Conservation (phyloP, 2,888 invertebrate species). For the Cepaea hortensis region DNA sequence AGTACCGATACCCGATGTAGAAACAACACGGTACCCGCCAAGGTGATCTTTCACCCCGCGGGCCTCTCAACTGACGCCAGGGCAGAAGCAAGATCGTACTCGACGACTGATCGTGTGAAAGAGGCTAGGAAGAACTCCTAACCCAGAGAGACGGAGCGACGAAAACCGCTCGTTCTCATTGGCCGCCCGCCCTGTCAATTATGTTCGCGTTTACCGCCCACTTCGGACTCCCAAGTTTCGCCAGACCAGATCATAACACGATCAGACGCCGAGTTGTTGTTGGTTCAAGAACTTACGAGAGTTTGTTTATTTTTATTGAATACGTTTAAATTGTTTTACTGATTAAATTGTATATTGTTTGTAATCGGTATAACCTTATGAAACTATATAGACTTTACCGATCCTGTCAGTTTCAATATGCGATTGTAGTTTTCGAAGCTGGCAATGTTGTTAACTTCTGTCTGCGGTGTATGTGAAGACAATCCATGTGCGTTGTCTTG, state of each 20-base stretch:
- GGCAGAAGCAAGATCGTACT: slow-evolving; percentile 20
- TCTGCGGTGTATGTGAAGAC: too few relatives aligned
- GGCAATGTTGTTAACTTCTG: too few relatives aligned
- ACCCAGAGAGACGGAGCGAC: slow-evolving; percentile 33
- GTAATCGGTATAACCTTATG: too few relatives aligned
- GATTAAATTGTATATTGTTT: background rate
- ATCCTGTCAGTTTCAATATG: too few relatives aligned
- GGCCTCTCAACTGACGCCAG: slow-evolving; percentile 27
- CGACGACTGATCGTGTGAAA: slow-evolving; percentile 26
- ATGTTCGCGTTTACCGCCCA: slow-evolving; percentile 12
- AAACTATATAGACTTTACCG: too few relatives aligned
- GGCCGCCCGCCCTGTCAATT: slow-evolving; percentile 45
- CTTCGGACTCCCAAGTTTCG: slow-evolving; percentile 19
- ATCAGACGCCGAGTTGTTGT: slow-evolving; percentile 37
- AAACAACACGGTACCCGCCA: background rate
- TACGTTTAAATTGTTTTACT: background rate
- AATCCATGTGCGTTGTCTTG: background rate
- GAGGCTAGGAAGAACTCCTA: background rate
- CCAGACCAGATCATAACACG: slow-evolving; percentile 24
- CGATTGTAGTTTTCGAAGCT: too few relatives aligned
- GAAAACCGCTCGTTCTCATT: slow-evolving; percentile 4
- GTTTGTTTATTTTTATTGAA: background rate
- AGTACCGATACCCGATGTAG: background rate
- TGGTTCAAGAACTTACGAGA: background rate
- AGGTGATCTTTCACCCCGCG: slow-evolving; percentile 19